Evolutionary conservation across 1,140 invertebrate genomes (phyloP), one percentile per base, ranked within the genome.

Genomic region (Stenopsyche tienmushanensis): DNA sequence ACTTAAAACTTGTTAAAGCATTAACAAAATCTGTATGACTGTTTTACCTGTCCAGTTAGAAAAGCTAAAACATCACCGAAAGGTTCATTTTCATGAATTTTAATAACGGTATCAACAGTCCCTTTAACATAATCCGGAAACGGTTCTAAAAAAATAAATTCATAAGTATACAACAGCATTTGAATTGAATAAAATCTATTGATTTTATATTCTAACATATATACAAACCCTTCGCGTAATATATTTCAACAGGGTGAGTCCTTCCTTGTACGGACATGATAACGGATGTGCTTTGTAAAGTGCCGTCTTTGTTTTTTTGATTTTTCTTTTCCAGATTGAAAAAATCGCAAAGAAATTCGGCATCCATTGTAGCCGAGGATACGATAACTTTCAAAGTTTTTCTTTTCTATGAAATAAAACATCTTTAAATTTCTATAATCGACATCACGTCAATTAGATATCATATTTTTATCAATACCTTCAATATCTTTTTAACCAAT

Each of bases 311-410:
- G 9, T 65, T 59, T 69, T 73, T 45, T 49, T 78, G 82, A 1
- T 78, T 79, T 21, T 82, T 77, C 66, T 88, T 90, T n/a, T n/a
- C n/a, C 8, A 87, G 78, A 77, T 96, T 94, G 74, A 98, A 99
- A 80, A 95, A 99, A 69, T 92, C 85, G 65, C 85, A 84, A 10
- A 98, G 78, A 71, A 88, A 84, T 74, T 94, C 89, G 0, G 94
- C 95, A 77, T 99, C 94, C 62, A 98, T 86, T 0, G 97, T 99
- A 0, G 97, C 97, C 0, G 97, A 99, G 0, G 95, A 92, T 10
- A 99, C 86, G 20, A 99, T 89, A 0, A 99, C 67, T 72, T 89
- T 88, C 7, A 99, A 78, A 72, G 90, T 89, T 72, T 85, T 86
- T 13, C 95, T 83, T 85, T 95, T 97, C 85, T 92, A 78, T 21